Percentiles rank a stretch among this genome's conserved stretches.
These are phyloP conservation scores for Bruchidius siliquastri DNA, from an alignment of 2,888 invertebrate species.

Conservation along the genomic window DNA sequence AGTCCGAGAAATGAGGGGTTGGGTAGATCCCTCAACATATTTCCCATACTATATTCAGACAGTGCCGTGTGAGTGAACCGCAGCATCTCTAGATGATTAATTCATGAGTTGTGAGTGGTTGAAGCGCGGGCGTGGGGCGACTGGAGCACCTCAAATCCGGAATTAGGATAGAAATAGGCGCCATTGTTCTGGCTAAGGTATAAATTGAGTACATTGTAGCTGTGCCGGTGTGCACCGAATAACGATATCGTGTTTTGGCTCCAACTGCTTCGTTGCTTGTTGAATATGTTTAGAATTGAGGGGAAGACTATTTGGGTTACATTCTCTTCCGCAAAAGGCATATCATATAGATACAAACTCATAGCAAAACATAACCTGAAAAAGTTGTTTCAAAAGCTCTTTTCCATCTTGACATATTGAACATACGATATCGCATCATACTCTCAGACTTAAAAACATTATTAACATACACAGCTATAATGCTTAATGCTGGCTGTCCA, in stretches of 20 bases:
- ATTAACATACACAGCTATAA: too few species aligned
- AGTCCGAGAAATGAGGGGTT: too few species aligned
- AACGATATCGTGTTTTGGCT: constrained; percentile 27
- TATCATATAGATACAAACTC: too few species aligned
- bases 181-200: constrained; percentile 38
- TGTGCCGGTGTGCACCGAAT: constrained; percentile 26
- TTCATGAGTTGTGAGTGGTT: constrained; percentile 45
- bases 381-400: too few species aligned
- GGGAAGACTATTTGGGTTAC: too few species aligned
- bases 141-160: constrained; percentile 43
- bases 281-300: not conserved
- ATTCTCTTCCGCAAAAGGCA: too few species aligned
- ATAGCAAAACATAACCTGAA: too few species aligned
- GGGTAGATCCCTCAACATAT: too few species aligned
- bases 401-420: too few species aligned
- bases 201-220: constrained; percentile 31
- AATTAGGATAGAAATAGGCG: constrained; percentile 43
- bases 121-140: constrained; percentile 27
- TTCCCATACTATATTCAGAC: not conserved
- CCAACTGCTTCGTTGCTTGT: not conserved
- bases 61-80: constrained; percentile 35
- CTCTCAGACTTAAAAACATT: too few species aligned
- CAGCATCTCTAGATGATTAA: constrained; percentile 46
- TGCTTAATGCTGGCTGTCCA: too few species aligned
- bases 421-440: too few species aligned